Percentiles rank a stretch among this genome's conserved stretches.
Evolutionary conservation across 2,888 invertebrate genomes (phyloP).

Genomic region (Torymus tubicola): DNA sequence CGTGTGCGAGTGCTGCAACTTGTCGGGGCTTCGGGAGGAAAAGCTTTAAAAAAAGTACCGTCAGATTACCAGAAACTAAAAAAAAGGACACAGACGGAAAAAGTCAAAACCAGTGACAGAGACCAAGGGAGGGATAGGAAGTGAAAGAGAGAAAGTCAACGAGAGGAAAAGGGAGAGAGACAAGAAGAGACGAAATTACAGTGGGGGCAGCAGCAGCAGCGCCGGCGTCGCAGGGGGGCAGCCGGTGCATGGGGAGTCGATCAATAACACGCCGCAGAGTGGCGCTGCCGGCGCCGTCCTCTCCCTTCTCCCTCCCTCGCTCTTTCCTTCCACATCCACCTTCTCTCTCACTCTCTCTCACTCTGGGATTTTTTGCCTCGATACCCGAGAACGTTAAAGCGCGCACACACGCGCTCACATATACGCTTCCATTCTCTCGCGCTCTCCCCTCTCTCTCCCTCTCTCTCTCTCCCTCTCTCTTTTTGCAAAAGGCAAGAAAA

Average conservation of each 20-base stretch:
- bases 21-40: background rate
- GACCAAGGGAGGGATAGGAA: background rate
- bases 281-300: constrained; percentile 66
- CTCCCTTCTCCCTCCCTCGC: too few species aligned
- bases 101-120: background rate
- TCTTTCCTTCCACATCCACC: constrained; percentile 51
- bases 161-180: constrained; percentile 33
- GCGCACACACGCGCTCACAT: too few species aligned
- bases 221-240: constrained; percentile 44
- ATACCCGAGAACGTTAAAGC: too few species aligned
- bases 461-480: constrained; percentile 11
- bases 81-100: background rate
- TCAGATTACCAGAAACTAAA: constrained; percentile 7
- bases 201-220: constrained; percentile 31
- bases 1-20: background rate
- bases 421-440: background rate
- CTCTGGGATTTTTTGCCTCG: background rate
- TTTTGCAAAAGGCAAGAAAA: constrained; percentile 11
- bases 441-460: constrained; percentile 8
- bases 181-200: constrained; percentile 37
- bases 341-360: constrained; percentile 21
- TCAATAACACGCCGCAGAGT: constrained; percentile 75
- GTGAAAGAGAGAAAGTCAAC: constrained; percentile 18
- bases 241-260: constrained; percentile 67
- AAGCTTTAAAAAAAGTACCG: background rate